Evolutionary conservation across 2,888 invertebrate species (phyloP), one percentile per base, ranked within the genome.

Genomic region (Periphyllus acericola): DNA sequence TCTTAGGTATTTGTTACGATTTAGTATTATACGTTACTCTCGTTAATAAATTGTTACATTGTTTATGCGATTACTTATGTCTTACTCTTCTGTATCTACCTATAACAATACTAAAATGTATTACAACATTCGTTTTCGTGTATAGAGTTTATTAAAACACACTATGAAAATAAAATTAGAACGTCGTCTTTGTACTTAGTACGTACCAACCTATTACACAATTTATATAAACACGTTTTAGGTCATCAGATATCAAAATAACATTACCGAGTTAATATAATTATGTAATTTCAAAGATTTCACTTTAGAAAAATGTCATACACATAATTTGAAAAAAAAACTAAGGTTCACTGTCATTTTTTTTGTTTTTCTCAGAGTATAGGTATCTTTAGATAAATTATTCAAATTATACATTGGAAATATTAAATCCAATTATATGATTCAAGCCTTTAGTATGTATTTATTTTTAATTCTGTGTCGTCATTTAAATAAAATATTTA

Each of bases 231-330:
- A 68, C 68, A 11, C 29, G 68, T 68, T 68, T 11, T 68, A 68
- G 68, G 29, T 68, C 29, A 68, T 68, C 68, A 68, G 68, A 68
- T 68, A 68, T 68, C 3, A 68, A 68, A 68, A 68, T 68, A 68
- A 68, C 68, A 68, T 68, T 68, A n/a, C n/a, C n/a, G 6, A 68
- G 68, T 68, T 29, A 11, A 11, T 25, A 29, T n/a, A n/a, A n/a
- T 66, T 66, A 66, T 66, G n/a, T 29, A 68, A 68, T 29, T 68
- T 68, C 29, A n/a, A 68, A 11, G 29, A 68, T 68, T 68, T 68
- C 29, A 68, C n/a, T 68, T 68, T 29, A 25, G 5, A 68, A 19
- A 66, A 68, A 68, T 29, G 68, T 29, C 29, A 6, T 29, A 29
- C 9, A n/a, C n/a, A n/a, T n/a, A n/a, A 29, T 68, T 68, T 11